phyloP scores from a whole-genome alignment of 2,888 invertebrate species.

The Drosophila picticornis region DNA sequence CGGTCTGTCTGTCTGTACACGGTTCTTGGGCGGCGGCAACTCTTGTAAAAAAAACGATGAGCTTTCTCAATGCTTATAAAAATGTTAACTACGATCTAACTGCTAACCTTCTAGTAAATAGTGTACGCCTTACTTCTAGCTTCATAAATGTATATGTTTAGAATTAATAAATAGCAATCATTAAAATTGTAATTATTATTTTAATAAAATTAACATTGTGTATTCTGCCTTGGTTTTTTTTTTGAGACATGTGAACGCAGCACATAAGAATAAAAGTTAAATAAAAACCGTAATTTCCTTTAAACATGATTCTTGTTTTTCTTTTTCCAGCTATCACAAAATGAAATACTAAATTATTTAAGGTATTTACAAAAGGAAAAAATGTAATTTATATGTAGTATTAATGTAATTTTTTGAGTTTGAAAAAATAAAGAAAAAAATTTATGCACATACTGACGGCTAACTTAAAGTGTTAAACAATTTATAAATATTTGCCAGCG shows the following conservation, averaged over 20 bases:
- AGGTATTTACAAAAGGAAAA: conserved; percentile 44
- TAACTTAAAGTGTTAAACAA: conserved; percentile 11
- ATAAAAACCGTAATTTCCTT: conserved; percentile 12
- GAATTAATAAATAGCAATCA: conserved; percentile 50
- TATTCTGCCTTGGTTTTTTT: conserved; percentile 24
- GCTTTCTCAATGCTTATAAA: conserved; percentile 46
- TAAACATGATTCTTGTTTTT: conserved; percentile 25
- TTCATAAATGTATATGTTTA: conserved; percentile 41
- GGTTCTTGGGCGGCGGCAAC: conserved; percentile 69
- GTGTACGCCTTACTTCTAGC: conserved; percentile 36
- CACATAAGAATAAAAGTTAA: conserved; percentile 9
- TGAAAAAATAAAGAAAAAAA: not conserved
- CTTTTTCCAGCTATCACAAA: conserved; percentile 55
- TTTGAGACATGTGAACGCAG: conserved; percentile 43
- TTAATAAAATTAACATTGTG: conserved; percentile 43
- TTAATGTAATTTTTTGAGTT: not conserved
- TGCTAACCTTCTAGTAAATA: conserved; percentile 46
- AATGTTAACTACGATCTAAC: conserved; percentile 39
- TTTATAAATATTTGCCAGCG: conserved; percentile 17
- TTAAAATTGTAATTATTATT: conserved; percentile 34
- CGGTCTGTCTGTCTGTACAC: conserved; percentile 37
- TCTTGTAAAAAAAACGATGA: conserved; percentile 54
- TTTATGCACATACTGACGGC: conserved; percentile 2
- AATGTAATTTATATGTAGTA: not conserved
- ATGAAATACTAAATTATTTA: conserved; percentile 58